Evolutionary conservation across 53 echinoderm and acorn worm species (phyloP), one percentile per base, ranked within the genome.

Genomic region (Luidia sarsii): DNA sequence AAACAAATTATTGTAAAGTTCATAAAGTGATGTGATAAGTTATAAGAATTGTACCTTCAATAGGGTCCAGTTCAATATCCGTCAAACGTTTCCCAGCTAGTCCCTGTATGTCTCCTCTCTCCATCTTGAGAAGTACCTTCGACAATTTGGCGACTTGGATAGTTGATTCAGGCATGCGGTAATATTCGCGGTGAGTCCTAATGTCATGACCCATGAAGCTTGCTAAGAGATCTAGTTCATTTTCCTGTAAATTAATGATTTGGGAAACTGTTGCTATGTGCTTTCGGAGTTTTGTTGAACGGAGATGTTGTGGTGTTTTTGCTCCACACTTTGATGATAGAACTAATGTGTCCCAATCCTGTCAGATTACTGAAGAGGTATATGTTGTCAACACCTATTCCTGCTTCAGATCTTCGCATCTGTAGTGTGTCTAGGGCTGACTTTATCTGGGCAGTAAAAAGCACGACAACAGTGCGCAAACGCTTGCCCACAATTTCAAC

Each of bases 201-300:
- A 93, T 75, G 52, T 93, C 90, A 57, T 93, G 90, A 1, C 93
- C 93, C 1, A 93, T 25, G 41, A 80, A 93, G 19, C 50, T 83
- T 38, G 93, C 87, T 6, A 93, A 39, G 2, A 93, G 51, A 36
- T 93, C 87, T 8, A 93, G 75, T 30, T 93, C 86, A 62, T 93
- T 93, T 2, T 90, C 85, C 16, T 69, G 57, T 14, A 90, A 81
- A 56, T 87, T 90, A 61, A 93, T 80, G 1, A 93, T 65, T 43
- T 90, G 90, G 2, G 87, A 87, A 0, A 89, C 71, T 14, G 55
- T 65, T 14, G 75, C 85, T 10, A 85, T 75, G 30, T 80, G 87
- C 79, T 90, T 93, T 15, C 90, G 48, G 2, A 93, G 53, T 33
- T 68, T 48, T 24, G 93, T 93, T 27, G 89, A 49, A 4, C 75